A percentile compares a stretch with the other conserved stretches of the same genome.
phyloP scores from a whole-genome alignment of 2,888 invertebrate species.

The Sialis fuliginosa region DNA sequence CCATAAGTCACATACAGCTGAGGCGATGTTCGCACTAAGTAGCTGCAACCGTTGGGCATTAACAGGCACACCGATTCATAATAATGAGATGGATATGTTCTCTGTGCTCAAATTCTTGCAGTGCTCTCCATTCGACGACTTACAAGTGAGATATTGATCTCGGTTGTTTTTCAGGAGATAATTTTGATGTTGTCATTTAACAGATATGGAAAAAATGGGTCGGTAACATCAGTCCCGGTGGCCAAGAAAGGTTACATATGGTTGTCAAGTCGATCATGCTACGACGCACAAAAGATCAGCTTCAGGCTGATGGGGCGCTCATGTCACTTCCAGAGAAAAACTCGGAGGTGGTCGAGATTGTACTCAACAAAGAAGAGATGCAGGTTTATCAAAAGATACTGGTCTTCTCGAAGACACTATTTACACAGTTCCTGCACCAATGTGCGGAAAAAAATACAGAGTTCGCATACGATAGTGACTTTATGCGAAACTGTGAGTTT shows the following conservation, averaged over 20 bases:
- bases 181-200: slow-evolving; percentile 1
- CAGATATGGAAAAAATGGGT: slow-evolving; percentile 88
- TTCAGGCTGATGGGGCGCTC: slow-evolving; percentile 44
- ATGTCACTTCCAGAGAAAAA: slow-evolving; percentile 41
- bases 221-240: slow-evolving; percentile 61
- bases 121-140: slow-evolving; percentile 79
- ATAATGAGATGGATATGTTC: slow-evolving; percentile 72
- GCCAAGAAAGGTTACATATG: slow-evolving; percentile 64
- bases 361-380: slow-evolving; percentile 49
- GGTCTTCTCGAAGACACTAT: slow-evolving; percentile 53
- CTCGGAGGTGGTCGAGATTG: slow-evolving; percentile 37
- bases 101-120: slow-evolving; percentile 66
- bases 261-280: slow-evolving; percentile 73
- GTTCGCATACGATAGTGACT: too few species aligned
- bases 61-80: slow-evolving; percentile 92
- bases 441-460: slow-evolving; percentile 45
- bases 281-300: slow-evolving; percentile 71
- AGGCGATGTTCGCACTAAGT: slow-evolving; percentile 45
- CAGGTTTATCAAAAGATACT: slow-evolving; percentile 61
- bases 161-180: not conserved
- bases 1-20: slow-evolving; percentile 57
- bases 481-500: too few species aligned
- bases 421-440: slow-evolving; percentile 60
- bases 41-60: slow-evolving; percentile 62
- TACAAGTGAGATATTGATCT: slow-evolving; percentile 32